Conservation (phyloP, 2,888 invertebrate species). For the Hedychridium roseum region DNA sequence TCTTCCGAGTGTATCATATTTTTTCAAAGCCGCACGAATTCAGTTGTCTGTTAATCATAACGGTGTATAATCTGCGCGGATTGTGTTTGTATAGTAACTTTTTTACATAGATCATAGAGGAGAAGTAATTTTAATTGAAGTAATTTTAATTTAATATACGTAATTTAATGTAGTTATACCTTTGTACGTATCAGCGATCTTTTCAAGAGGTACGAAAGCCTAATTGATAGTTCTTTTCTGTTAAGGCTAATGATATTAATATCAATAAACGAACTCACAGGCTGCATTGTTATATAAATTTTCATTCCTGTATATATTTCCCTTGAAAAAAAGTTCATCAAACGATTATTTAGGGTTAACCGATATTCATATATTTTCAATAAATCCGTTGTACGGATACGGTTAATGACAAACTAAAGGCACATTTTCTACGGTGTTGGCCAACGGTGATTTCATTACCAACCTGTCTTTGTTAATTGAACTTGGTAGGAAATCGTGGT, state of each 20-base stretch:
- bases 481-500: no score
- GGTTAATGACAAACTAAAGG: no score
- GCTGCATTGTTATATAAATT: slow-evolving; percentile 39
- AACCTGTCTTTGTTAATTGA: no score
- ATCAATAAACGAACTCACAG: slow-evolving; percentile 50
- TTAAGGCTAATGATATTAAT: slow-evolving; percentile 46
- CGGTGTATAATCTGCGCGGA: slow-evolving; percentile 18
- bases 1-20: slow-evolving; percentile 43
- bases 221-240: slow-evolving; percentile 30
- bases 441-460: no score
- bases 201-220: slow-evolving; percentile 30
- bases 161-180: slow-evolving; percentile 34
- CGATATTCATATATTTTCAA: no score
- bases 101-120: slow-evolving; percentile 29
- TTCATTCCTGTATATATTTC: no score
- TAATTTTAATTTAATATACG: slow-evolving; percentile 37
- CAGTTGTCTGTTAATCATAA: slow-evolving; percentile 24
- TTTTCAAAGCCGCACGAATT: slow-evolving; percentile 27
- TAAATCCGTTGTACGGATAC: no score
- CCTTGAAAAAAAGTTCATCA: no score
- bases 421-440: no score
- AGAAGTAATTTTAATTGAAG: slow-evolving; percentile 30
- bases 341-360: no score
- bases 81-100: slow-evolving; percentile 42
- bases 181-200: slow-evolving; percentile 31